phyloP scores from a whole-genome alignment of 30 jellyfish, hydroid and myxozoan species.

The Aurelia aurita region DNA sequence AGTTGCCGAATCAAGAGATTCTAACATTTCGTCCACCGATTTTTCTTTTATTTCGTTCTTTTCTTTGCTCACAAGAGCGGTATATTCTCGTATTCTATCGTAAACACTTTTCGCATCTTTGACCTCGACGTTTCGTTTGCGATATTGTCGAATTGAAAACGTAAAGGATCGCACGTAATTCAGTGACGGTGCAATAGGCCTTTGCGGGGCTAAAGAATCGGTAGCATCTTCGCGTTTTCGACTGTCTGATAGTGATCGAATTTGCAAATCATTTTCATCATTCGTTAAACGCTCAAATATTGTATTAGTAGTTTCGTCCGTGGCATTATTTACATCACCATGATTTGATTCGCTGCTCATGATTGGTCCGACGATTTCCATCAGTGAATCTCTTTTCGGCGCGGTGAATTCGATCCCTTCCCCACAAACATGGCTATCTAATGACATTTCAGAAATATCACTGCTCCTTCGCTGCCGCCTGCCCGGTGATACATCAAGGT shows the following conservation, averaged over 20 bases:
- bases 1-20: conserved; percentile 70
- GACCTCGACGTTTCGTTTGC: conserved; percentile 54
- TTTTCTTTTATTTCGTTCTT: conserved; percentile 41
- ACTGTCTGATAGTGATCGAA: neutral
- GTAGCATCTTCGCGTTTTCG: conserved; percentile 2
- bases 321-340: neutral
- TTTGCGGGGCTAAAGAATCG: conserved; percentile 12
- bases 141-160: conserved; percentile 64
- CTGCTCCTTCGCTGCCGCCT: conserved; percentile 3
- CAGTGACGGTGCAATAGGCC: conserved; percentile 73
- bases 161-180: conserved; percentile 69
- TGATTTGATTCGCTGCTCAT: neutral
- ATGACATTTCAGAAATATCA: conserved; percentile 21
- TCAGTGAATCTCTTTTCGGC: neutral
- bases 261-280: neutral
- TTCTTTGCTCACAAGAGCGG: conserved; percentile 75
- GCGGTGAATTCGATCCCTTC: conserved; percentile 45
- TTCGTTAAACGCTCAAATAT: neutral
- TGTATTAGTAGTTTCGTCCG: neutral
- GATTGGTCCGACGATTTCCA: neutral
- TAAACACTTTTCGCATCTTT: conserved; percentile 76
- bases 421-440: conserved; percentile 26
- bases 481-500: neutral
- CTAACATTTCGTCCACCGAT: conserved; percentile 76
- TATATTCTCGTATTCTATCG: conserved; percentile 72